Evolutionary conservation across 1,140 invertebrate genomes (phyloP), one percentile per base, ranked within the genome.

Genomic region (Monomorium pharaonis): DNA sequence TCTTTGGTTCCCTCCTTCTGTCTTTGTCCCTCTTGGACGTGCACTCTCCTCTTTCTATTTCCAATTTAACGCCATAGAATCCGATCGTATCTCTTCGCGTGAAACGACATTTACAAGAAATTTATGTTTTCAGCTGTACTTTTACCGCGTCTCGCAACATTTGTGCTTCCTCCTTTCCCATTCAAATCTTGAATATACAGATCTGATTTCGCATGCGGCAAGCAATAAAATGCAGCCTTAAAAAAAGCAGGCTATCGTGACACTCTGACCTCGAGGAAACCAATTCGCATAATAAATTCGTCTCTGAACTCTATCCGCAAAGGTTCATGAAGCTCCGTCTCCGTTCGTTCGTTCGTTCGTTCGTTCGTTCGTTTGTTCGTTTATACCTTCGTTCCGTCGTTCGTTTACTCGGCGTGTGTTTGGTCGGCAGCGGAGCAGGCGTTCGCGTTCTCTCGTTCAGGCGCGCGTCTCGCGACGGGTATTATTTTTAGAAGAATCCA

Each of bases 401-500:
- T 78, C 75, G 37, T 72, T 72, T 72, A 51, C 44, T 51, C 62
- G 60, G 63, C 63, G 9, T 1, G 47, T 80, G 77, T 80, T 80
- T 69, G 21, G 77, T 58, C 51, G 78, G 30, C 78, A 49, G 51
- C 37, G 51, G 24, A 72, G 21, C 65, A 44, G 30, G 30, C 51
- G 44, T 67, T 51, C 60, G 60, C 76, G 54, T 83, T 83, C 78
- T 60, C 67, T 58, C 65, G 51, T 69, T 75, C 24, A 47, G 60
- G n/a, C 42, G 75, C 58, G 42, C 74, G 56, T 70, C 49, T 69
- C 63, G 49, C 49, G 63, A 30, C 49, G 21, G 24, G 51, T 83
- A 83, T 83, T 83, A 83, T 83, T 83, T 83, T 83, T 83, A 83
- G 78, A 72, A 60, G 67, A 83, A 72, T 83, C 67, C 65, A 81